Evolutionary conservation across 2,888 invertebrate genomes (phyloP).

Genomic region (Agrotis clavis): DNA sequence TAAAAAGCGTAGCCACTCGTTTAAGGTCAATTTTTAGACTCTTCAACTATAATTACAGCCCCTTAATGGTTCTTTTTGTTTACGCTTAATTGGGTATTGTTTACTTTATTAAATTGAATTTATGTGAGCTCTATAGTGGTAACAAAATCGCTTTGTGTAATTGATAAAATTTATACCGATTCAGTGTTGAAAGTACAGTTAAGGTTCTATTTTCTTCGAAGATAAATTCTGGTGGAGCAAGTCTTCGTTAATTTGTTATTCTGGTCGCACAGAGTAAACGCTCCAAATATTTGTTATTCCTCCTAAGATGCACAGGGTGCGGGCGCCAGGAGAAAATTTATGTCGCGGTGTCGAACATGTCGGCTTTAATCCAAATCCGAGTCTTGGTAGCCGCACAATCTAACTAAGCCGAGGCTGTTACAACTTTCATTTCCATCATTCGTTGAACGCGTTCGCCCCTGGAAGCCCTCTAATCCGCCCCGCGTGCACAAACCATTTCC

Average conservation of each 20-base stretch:
- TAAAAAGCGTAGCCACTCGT: constrained; percentile 82
- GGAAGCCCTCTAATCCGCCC: constrained; percentile 80
- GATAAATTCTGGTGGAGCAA: constrained; percentile 11
- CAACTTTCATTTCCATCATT: constrained; percentile 85
- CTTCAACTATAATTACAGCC: constrained; percentile 65
- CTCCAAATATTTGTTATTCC: constrained; percentile 47
- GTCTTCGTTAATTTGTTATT: constrained; percentile 40
- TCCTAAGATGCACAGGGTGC: constrained; percentile 71
- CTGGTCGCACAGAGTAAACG: constrained; percentile 31
- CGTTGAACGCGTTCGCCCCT: constrained; percentile 69
- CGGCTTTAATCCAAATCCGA: constrained; percentile 83
- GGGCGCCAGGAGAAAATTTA: constrained; percentile 81
- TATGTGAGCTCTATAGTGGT: background rate
- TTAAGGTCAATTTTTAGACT: constrained; percentile 74
- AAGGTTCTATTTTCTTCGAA: background rate
- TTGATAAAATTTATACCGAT: background rate
- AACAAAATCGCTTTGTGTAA: background rate
- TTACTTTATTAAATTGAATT: constrained; percentile 26
- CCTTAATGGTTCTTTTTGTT: constrained; percentile 63
- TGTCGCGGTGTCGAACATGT: constrained; percentile 83
- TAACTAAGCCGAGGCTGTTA: constrained; percentile 83
- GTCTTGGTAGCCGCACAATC: constrained; percentile 82
- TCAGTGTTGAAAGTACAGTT: constrained; percentile 3
- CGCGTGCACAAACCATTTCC: constrained; percentile 76
- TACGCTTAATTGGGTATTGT: constrained; percentile 53